Base-by-base conservation (phyloP, 2,888 invertebrate genomes). In the Bruchidius siliquastri region DNA sequence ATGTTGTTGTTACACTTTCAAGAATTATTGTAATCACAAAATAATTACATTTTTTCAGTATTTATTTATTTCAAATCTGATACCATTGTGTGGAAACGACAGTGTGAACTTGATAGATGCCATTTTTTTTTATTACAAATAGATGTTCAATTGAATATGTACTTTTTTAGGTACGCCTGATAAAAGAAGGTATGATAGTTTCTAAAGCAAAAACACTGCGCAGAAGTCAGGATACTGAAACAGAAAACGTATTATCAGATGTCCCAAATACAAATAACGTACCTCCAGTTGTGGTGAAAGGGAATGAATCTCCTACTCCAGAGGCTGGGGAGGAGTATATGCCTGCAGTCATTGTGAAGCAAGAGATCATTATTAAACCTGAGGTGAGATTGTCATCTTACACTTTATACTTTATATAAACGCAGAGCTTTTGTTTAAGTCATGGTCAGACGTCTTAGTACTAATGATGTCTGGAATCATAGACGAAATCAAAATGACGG, bases 171-270 rank as follows among this genome's bases (percentile, higher is more conserved):
- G 86, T 86, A n/a, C 80, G 86, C 73, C 78, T 86, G 73, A 84
- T 87, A 3, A 86, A 86, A 76, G 84, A 85, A 71, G 87, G 87
- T 2, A 86, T 86, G 86, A 82, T 87, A 20, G 83, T 87, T 6
- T 84, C 85, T 20, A 87, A 87, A 76, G 78, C 78, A 66, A 83
- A 83, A 72, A 68, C 68, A 21, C 21, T 20, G 2, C 68, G 68
- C 21, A 81, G 81, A 72, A 83, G 82, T 72, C 82, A 83, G 70
- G 78, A 77, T 21, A 84, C 78, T 0, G 84, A 84, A 74, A 81
- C 81, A 3, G 84, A 84, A 70, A 80, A 79, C 30, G 83, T 81
- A n/a, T 76, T 77, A 22, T 79, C 79, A 3, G 80, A 79, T 70
- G 75, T 75, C 30, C 69, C 70, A 20, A 6, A 49, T 13, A 49